Evolutionary conservation across 2,888 invertebrate species (phyloP), one percentile per base, ranked within the genome.

Genomic region (Halocaridina rubra): DNA sequence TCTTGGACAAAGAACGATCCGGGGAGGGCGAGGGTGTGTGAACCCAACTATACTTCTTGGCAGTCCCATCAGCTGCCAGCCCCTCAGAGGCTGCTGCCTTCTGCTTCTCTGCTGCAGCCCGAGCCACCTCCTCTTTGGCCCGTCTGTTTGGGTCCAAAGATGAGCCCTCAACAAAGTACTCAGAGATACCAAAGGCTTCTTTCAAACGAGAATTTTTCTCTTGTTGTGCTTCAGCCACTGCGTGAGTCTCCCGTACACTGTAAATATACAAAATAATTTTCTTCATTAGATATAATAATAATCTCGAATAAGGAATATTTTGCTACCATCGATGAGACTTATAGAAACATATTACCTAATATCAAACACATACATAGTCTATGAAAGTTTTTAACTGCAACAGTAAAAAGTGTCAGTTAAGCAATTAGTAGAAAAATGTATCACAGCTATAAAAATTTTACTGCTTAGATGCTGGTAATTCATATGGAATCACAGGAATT

Each of bases 151-250:
- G 94, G 92, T 97, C 97, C 91, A 98, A 94, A 90, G 97, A 96
- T 90, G 96, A 95, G 88, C 98, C 98, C 91, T 98, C 98, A 81
- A 97, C 96, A 92, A 98, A 98, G 90, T 94, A 95, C 89, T 97
- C 96, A 32, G 96, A 95, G 89, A 99, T 97, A 82, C 98, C 98
- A 91, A 98, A 98, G 4, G 98, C 98, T 91, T 97, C 96, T 80
- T 97, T 94, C 86, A 98, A 92, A 81, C 95, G 94, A 1, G 96
- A 96, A 93, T 98, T 98, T 92, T 98, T 98, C 91, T 97, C 96
- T 90, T 96, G 96, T 91, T 98, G 98, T 29, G 98, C 98, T 91
- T 97, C 97, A 0, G 98, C 98, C 88, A 97, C 94, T 91, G 98
- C 97, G 92, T 99, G 98, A 71, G 97, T 98, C 91, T 98, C 98